These are phyloP conservation scores for Leistus spinibarbis DNA, from an alignment of 2,888 invertebrate species.

Conservation along the genomic window DNA sequence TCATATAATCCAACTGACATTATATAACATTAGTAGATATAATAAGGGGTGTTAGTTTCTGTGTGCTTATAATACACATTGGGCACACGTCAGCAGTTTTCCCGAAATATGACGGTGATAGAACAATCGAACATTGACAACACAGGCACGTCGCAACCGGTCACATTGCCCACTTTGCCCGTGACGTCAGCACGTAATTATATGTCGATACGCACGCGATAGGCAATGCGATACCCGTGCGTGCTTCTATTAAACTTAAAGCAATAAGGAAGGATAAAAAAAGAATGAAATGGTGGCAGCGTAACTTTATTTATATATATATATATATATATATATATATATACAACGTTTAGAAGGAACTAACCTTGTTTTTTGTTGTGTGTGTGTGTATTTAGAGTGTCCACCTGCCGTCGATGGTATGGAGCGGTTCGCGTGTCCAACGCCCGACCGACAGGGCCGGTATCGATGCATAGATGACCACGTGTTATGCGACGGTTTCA, in stretches of 20 bases:
- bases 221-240: background rate
- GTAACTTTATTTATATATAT: too few relatives aligned
- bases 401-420: slow-evolving; percentile 91
- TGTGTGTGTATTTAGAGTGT: slow-evolving; percentile 77
- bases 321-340: background rate
- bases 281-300: background rate
- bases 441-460: slow-evolving; percentile 87
- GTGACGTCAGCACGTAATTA: background rate
- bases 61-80: background rate
- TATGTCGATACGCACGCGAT: background rate
- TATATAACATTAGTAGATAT: background rate
- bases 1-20: background rate
- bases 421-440: slow-evolving; percentile 94
- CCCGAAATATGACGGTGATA: background rate
- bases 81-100: background rate
- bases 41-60: background rate
- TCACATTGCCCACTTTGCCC: background rate
- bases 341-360: background rate
- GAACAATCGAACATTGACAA: background rate
- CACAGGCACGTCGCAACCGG: too few relatives aligned
- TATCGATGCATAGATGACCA: slow-evolving; percentile 96
- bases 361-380: background rate
- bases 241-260: background rate
- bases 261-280: background rate
- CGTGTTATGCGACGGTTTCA: slow-evolving; percentile 91